These are phyloP conservation scores for Empis stercorea DNA, from an alignment of 2,888 invertebrate species.

Conservation along the genomic window DNA sequence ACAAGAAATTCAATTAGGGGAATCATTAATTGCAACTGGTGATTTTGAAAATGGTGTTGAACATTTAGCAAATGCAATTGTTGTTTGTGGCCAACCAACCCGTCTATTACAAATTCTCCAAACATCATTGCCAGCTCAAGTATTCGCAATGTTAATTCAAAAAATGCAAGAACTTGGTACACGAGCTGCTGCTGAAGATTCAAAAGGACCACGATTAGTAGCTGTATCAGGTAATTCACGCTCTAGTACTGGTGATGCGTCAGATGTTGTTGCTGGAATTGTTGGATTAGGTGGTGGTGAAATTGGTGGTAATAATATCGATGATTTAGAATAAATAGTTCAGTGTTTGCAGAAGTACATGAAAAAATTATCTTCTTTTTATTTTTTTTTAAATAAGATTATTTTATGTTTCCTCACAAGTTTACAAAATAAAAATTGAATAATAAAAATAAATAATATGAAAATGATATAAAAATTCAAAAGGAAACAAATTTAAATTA, in stretches of 20 bases:
- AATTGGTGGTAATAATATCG: background rate
- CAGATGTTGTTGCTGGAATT: background rate
- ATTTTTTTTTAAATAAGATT: background rate
- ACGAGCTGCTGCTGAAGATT: conserved; percentile 24
- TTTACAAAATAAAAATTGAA: too few species aligned
- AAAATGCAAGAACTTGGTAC: conserved; percentile 40
- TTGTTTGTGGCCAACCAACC: conserved; percentile 76
- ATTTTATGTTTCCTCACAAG: background rate
- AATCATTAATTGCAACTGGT: conserved; percentile 76
- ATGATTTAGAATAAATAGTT: background rate
- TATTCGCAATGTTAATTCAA: conserved; percentile 79
- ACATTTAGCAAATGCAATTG: conserved; percentile 94
- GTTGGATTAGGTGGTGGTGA: background rate
- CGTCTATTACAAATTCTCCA: conserved; percentile 48
- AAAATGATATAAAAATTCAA: too few species aligned
- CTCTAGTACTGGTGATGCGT: background rate
- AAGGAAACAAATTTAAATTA: too few species aligned
- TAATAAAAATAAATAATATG: too few species aligned
- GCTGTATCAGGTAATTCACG: conserved; percentile 6
- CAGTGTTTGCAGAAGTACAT: background rate
- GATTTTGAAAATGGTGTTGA: conserved; percentile 85
- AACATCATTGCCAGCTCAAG: conserved; percentile 89
- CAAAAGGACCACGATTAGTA: conserved; percentile 19
- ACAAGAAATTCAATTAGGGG: conserved; percentile 81
- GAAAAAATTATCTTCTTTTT: too few species aligned